Evolutionary conservation across 2,113 vertebrate species (phyloP).

Genomic region (Gobiocypris rarus): DNA sequence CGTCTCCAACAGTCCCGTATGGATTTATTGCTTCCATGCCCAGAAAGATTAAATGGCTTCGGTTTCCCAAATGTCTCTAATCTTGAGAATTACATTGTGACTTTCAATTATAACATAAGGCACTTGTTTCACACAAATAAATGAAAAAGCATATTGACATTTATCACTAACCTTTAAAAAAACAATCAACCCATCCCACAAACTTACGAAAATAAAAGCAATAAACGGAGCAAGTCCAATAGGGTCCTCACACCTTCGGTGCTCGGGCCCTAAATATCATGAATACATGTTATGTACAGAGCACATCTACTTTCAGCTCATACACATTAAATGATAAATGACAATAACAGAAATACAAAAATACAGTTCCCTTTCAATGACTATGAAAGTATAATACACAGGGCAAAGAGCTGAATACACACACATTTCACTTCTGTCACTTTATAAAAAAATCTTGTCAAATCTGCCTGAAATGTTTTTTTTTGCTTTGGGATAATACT

Average conservation of each 20-base stretch:
- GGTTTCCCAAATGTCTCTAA: neutral
- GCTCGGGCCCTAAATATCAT: no score
- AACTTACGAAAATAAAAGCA: neutral
- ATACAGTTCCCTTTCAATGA: neutral
- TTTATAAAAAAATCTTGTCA: neutral
- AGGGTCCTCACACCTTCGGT: no score
- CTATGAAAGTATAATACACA: neutral
- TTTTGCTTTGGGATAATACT: neutral
- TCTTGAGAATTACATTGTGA: neutral
- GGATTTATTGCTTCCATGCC: conserved; percentile 14
- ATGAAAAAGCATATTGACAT: neutral
- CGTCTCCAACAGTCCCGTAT: neutral
- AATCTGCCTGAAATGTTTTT: conserved; percentile 12
- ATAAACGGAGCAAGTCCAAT: no score
- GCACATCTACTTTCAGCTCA: neutral
- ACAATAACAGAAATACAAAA: conserved; percentile 21
- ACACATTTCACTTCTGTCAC: neutral
- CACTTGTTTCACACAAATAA: conserved; percentile 39
- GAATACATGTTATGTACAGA: conserved; percentile 32
- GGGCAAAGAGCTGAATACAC: neutral
- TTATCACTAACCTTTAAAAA: neutral
- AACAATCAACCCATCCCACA: neutral
- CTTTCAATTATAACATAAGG: conserved; percentile 36
- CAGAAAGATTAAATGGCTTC: neutral
- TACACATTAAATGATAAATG: conserved; percentile 1